Conservation (phyloP, 2,113 vertebrate genomes). For the Verasper variegatus region DNA sequence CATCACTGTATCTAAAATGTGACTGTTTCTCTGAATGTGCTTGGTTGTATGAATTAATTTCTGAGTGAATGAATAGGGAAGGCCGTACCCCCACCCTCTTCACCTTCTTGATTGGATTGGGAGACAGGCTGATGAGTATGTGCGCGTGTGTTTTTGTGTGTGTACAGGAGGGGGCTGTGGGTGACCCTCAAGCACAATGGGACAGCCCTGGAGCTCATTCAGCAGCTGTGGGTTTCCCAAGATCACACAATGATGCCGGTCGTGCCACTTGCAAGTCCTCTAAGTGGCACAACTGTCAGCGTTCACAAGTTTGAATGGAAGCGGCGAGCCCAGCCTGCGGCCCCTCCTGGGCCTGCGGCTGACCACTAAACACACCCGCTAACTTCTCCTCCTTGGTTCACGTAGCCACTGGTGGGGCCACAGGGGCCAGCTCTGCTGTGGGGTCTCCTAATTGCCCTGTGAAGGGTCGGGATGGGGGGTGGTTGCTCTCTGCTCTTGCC, state of each 20-base stretch:
- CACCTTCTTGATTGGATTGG: constrained; percentile 72
- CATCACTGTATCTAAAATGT: constrained; percentile 20
- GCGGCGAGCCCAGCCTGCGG: constrained; percentile 58
- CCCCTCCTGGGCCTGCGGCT: constrained; percentile 73
- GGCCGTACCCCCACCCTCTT: constrained; percentile 50
- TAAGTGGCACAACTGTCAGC: constrained; percentile 80
- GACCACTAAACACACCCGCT: constrained; percentile 78
- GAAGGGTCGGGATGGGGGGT: constrained; percentile 2
- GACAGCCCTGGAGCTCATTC: constrained; percentile 78
- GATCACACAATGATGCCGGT: constrained; percentile 86
- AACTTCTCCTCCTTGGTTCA: constrained; percentile 68
- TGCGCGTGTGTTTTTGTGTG: constrained; percentile 61
- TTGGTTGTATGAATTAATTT: constrained; percentile 59
- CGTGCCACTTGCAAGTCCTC: constrained; percentile 79
- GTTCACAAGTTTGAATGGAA: constrained; percentile 84
- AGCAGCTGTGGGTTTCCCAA: constrained; percentile 90
- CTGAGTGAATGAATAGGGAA: constrained; percentile 60
- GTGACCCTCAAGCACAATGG: constrained; percentile 80
- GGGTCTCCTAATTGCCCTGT: constrained; percentile 74
- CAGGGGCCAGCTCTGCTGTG: constrained; percentile 58
- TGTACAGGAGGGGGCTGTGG: constrained; percentile 71
- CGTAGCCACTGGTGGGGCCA: constrained; percentile 76
- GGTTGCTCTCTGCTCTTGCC: constrained; percentile 45
- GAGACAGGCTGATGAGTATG: constrained; percentile 61
- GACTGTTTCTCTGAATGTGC: constrained; percentile 42